Base-by-base conservation (phyloP, 2,113 vertebrate species). In the Coryphaenoides rupestris region DNA sequence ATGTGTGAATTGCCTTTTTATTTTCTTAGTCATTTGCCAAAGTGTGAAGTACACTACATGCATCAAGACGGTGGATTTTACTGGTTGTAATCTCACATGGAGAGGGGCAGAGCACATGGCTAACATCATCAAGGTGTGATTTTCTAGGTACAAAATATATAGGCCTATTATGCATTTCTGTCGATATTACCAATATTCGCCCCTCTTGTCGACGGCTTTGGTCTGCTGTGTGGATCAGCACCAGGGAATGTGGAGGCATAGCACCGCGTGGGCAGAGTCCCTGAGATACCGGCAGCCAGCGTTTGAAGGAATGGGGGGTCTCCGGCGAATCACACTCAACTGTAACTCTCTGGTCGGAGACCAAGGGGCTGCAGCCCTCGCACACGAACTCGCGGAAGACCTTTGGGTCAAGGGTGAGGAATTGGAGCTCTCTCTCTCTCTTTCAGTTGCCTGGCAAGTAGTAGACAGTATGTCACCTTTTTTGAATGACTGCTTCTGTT, bases 371-470 rank as follows among this genome's bases (percentile, higher is more conserved):
- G 71, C 68, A 58, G 88, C 91, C 45, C 92, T 99, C 52, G 94
- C 95, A n/a, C 89, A 91, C 4, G 94, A 93, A 67, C 85, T 98
- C 24, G 72, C 80, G 46, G 97, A 98, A 62, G 95, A 98, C 81
- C 90, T 98, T 33, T 98, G 96, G 97, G 89, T 98, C 49, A 97
- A 95, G 95, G 96, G 97, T 97, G 63, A 66, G 88, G 62, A 3
- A 0, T 3, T n/a, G n/a, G n/a, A n/a, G n/a, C n/a, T n/a, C n/a
- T n/a, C n/a, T n/a, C n/a, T n/a, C n/a, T n/a, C n/a, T n/a, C 33
- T 0, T 40, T 7, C 33, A 9, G 6, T 40, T 40, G 7, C 13
- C 2, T 40, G 33, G 33, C 33, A 10, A 13, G 33, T 40, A 40
- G 13, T 40, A 10, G 1, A 55, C 22, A 3, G 21, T n/a, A 1